These are phyloP conservation scores for Seira sanloemensis DNA, from an alignment of 2,888 invertebrate species.

Conservation along the genomic window DNA sequence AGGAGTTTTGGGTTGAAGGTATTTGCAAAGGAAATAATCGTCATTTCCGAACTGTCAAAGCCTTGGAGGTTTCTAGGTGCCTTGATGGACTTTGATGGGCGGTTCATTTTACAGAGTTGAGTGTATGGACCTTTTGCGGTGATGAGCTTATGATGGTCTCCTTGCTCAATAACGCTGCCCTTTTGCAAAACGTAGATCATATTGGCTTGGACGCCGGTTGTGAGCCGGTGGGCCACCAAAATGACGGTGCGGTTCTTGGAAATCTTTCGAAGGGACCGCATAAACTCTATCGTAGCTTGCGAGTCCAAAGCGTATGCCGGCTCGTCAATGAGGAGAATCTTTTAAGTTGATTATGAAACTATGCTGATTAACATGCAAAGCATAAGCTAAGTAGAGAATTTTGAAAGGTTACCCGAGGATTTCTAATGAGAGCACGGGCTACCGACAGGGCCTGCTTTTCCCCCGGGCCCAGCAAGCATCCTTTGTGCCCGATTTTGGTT, in stretches of 20 bases:
- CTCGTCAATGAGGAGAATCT: slow-evolving; percentile 57
- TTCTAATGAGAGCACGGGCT: slow-evolving; percentile 45
- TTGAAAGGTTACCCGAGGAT: slow-evolving; percentile 21
- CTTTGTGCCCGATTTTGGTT: slow-evolving; percentile 51
- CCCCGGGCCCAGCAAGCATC: slow-evolving; percentile 40
- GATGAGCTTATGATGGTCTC: slow-evolving; percentile 44
- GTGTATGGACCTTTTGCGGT: slow-evolving; percentile 57
- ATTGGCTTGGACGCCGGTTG: slow-evolving; percentile 44
- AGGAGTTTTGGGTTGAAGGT: slow-evolving; percentile 42
- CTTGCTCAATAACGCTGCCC: slow-evolving; percentile 54
- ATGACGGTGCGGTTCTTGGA: slow-evolving; percentile 50
- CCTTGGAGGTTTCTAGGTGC: not conserved
- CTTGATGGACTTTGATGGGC: slow-evolving; percentile 26
- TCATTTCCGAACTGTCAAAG: slow-evolving; percentile 56
- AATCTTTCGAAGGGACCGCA: slow-evolving; percentile 41
- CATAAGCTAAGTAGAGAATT: not conserved
- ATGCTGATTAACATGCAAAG: not conserved
- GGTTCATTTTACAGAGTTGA: slow-evolving; percentile 39
- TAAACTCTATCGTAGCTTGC: slow-evolving; percentile 21
- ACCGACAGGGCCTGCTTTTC: slow-evolving; percentile 52
- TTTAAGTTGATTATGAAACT: not conserved
- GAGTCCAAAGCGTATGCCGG: slow-evolving; percentile 27
- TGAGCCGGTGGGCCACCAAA: slow-evolving; percentile 45
- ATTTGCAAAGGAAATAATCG: slow-evolving; percentile 38
- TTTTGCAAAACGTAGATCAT: slow-evolving; percentile 53